A percentile compares a stretch with the other conserved stretches of the same genome.
Conservation (phyloP, 2,888 invertebrate species). For the Sacculina carcini region DNA sequence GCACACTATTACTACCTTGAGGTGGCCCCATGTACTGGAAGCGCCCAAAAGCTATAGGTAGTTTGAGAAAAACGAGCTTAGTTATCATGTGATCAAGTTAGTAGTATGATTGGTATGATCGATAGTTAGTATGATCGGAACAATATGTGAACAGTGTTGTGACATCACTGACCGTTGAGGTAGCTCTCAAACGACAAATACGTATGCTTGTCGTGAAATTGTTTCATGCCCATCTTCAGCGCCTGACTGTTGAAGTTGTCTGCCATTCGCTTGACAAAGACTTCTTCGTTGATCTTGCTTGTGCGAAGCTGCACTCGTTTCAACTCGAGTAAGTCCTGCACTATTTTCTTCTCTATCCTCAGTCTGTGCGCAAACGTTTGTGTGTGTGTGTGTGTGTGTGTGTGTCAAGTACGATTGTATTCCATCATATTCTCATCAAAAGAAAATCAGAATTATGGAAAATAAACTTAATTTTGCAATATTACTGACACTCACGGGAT, state of each 20-base stretch:
- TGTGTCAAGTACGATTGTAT: not conserved
- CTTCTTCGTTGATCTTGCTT: constrained; percentile 59
- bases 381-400: too few relatives aligned
- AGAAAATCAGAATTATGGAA: too few relatives aligned
- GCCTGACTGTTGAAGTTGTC: constrained; percentile 56
- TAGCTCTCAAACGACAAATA: constrained; percentile 49
- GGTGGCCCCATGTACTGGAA: too few relatives aligned
- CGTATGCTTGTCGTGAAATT: constrained; percentile 23
- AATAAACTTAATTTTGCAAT: too few relatives aligned
- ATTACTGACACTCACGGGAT: too few relatives aligned
- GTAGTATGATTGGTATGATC: too few relatives aligned
- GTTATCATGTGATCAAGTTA: too few relatives aligned
- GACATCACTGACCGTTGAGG: constrained; percentile 36
- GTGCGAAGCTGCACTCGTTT: constrained; percentile 76
- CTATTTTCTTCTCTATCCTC: constrained; percentile 23
- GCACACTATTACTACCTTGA: too few relatives aligned
- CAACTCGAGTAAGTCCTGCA: constrained; percentile 70
- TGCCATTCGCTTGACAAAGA: constrained; percentile 60
- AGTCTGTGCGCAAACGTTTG: too few relatives aligned
- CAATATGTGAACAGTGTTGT: not conserved
- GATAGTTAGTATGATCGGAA: not conserved
- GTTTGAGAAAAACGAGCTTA: too few relatives aligned
- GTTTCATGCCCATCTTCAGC: constrained; percentile 30
- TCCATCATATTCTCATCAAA: too few relatives aligned
- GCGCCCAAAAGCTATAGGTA: too few relatives aligned